phyloP scores from a whole-genome alignment of 1,140 invertebrate species.

The Bombus sibiricus region DNA sequence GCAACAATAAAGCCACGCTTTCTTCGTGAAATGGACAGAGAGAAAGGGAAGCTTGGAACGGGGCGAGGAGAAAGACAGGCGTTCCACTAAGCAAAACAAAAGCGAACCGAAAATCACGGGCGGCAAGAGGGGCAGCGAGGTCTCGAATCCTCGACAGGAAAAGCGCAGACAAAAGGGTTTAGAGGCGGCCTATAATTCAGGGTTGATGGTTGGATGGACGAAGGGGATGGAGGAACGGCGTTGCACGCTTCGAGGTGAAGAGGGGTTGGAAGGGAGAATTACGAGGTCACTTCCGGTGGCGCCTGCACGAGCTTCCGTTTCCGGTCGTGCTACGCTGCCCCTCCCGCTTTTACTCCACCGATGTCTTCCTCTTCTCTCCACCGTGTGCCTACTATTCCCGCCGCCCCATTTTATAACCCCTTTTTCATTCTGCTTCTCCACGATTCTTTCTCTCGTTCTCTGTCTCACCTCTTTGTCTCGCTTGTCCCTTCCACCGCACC shows the following conservation, averaged over 20 bases:
- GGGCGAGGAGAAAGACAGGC: slow-evolving; percentile 26
- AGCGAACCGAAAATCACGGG: slow-evolving; percentile 63
- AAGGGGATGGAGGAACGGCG: slow-evolving; percentile 30
- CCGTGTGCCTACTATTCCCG: slow-evolving; percentile 19
- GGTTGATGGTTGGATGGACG: slow-evolving; percentile 80
- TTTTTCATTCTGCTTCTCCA: slow-evolving; percentile 40
- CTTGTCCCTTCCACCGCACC: not conserved
- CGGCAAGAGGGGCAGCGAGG: slow-evolving; percentile 25
- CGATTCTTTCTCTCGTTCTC: not conserved
- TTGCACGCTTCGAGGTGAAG: slow-evolving; percentile 7
- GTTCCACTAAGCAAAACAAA: slow-evolving; percentile 61
- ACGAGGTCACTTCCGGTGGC: slow-evolving; percentile 83
- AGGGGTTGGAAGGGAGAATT: slow-evolving; percentile 78
- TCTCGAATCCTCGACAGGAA: slow-evolving; percentile 77
- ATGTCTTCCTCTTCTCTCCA: slow-evolving; percentile 43
- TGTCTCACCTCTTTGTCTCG: not conserved
- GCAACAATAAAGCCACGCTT: slow-evolving; percentile 53
- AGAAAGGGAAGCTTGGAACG: not conserved
- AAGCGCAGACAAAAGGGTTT: slow-evolving; percentile 81
- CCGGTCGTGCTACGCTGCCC: slow-evolving; percentile 73
- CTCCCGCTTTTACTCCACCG: slow-evolving; percentile 52
- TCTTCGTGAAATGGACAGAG: slow-evolving; percentile 30
- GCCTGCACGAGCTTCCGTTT: slow-evolving; percentile 81
- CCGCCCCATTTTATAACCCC: slow-evolving; percentile 47
- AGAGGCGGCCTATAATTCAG: slow-evolving; percentile 81